These are phyloP conservation scores for Pachypsylla venusta DNA, from an alignment of 1,140 invertebrate species.

Conservation along the genomic window DNA sequence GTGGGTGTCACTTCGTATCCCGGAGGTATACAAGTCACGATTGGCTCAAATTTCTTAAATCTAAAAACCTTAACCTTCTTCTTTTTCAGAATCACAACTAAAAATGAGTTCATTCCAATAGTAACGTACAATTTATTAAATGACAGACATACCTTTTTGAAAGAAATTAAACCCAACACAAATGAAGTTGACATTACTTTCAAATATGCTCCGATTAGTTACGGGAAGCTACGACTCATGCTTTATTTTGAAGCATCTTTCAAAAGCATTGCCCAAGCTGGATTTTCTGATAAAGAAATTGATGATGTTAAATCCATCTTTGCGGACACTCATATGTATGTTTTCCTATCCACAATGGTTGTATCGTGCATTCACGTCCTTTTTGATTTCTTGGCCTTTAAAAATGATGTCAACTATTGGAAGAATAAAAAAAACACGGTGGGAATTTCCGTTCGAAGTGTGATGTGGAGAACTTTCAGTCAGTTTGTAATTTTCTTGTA, in stretches of 20 bases:
- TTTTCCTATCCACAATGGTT: constrained; percentile 81
- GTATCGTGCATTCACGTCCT: constrained; percentile 87
- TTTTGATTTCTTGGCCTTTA: constrained; percentile 94
- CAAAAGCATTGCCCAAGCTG: constrained; percentile 50
- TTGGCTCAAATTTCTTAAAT: too few relatives aligned
- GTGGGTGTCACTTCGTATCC: not conserved
- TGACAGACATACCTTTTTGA: constrained; percentile 55
- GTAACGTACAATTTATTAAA: constrained; percentile 67
- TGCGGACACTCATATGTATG: constrained; percentile 85
- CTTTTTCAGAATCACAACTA: constrained; percentile 15
- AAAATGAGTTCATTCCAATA: constrained; percentile 54
- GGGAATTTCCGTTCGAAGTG: constrained; percentile 73
- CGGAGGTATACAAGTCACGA: not conserved
- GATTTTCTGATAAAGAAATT: constrained; percentile 84
- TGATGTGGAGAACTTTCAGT: constrained; percentile 86
- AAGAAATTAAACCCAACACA: constrained; percentile 40
- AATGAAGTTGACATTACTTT: constrained; percentile 41
- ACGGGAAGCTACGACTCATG: constrained; percentile 39
- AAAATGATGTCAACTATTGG: constrained; percentile 97
- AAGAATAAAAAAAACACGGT: constrained; percentile 62
- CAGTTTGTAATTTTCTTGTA: constrained; percentile 89
- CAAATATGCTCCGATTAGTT: constrained; percentile 40
- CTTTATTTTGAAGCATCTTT: constrained; percentile 67
- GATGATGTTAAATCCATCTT: constrained; percentile 96
- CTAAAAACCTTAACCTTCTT: too few relatives aligned